phyloP scores from a whole-genome alignment of 2,888 invertebrate genomes.

The Cheilosia pagana region DNA sequence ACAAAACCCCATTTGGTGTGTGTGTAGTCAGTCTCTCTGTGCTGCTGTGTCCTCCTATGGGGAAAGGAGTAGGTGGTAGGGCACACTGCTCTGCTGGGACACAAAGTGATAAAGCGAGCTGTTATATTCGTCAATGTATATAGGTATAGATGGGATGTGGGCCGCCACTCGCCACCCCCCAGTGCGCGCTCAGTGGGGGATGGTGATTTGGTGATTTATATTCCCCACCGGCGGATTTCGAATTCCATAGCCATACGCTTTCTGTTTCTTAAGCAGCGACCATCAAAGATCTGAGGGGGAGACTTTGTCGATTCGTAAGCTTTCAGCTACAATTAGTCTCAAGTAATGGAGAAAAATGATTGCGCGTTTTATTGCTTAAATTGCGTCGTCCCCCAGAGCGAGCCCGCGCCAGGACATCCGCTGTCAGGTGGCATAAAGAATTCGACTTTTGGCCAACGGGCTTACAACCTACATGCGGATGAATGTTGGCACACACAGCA shows the following conservation, averaged over 20 bases:
- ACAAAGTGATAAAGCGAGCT: conserved; percentile 66
- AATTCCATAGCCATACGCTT: conserved; percentile 54
- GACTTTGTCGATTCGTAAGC: conserved; percentile 43
- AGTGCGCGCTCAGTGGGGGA: conserved; percentile 51
- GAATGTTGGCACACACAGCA: conserved; percentile 65
- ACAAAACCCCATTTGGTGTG: conserved; percentile 61
- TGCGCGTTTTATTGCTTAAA: conserved; percentile 54
- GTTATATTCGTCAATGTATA: conserved; percentile 46
- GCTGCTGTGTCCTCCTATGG: conserved; percentile 1
- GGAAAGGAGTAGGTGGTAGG: conserved; percentile 43
- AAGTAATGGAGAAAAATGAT: conserved; percentile 43
- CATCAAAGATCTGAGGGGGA: conserved; percentile 1
- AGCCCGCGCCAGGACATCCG: conserved; percentile 52
- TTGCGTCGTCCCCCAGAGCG: neutral
- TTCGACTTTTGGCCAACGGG: conserved; percentile 48
- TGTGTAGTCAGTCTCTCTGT: conserved; percentile 34
- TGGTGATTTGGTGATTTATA: conserved; percentile 72
- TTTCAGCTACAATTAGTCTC: conserved; percentile 71
- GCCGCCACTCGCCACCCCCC: conserved; percentile 41
- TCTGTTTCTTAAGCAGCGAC: conserved; percentile 67
- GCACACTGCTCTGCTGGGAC: conserved; percentile 12
- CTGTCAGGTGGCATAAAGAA: conserved; percentile 53
- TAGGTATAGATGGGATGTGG: conserved; percentile 1
- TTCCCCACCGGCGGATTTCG: conserved; percentile 66
- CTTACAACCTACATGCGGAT: conserved; percentile 40